Conservation (phyloP, 2,888 invertebrate species). For the Amorpha juglandis region DNA sequence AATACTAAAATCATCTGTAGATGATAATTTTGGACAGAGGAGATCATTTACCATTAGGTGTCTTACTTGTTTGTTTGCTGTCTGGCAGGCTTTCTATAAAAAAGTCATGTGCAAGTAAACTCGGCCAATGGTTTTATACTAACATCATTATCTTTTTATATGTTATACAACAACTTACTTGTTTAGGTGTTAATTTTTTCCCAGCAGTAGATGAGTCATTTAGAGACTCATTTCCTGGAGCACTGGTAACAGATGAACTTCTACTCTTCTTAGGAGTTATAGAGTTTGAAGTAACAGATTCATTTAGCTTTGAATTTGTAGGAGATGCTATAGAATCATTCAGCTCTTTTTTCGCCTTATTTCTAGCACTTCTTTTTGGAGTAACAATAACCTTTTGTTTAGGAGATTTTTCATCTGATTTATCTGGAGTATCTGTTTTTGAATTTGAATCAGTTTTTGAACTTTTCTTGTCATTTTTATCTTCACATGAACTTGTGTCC, state of each 20-base stretch:
- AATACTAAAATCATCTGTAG: too few species aligned
- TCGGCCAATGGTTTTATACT: too few species aligned
- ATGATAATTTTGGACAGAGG: too few species aligned
- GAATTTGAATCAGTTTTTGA: constrained; percentile 26
- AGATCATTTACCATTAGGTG: too few species aligned
- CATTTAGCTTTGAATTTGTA: constrained; percentile 52
- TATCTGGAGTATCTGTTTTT: background rate
- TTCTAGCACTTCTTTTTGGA: constrained; percentile 60
- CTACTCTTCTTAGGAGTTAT: constrained; percentile 61
- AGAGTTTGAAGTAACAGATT: constrained; percentile 52
- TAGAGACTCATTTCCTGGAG: constrained; percentile 56
- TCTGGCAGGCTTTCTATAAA: too few species aligned
- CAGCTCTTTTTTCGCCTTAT: constrained; percentile 53
- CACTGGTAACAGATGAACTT: constrained; percentile 57
- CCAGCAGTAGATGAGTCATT: constrained; percentile 54
- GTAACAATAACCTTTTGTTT: constrained; percentile 41
- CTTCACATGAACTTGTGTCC: constrained; percentile 24
- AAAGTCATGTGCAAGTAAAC: too few species aligned
- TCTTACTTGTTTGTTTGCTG: too few species aligned
- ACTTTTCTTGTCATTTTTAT: constrained; percentile 29
- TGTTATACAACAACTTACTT: constrained; percentile 56
- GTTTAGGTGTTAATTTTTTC: constrained; percentile 69
- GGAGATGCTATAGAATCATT: constrained; percentile 51
- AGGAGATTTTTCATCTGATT: constrained; percentile 30
- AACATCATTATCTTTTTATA: too few species aligned